Evolutionary conservation across 2,888 invertebrate species (phyloP).

Genomic region (Meta bourneti): DNA sequence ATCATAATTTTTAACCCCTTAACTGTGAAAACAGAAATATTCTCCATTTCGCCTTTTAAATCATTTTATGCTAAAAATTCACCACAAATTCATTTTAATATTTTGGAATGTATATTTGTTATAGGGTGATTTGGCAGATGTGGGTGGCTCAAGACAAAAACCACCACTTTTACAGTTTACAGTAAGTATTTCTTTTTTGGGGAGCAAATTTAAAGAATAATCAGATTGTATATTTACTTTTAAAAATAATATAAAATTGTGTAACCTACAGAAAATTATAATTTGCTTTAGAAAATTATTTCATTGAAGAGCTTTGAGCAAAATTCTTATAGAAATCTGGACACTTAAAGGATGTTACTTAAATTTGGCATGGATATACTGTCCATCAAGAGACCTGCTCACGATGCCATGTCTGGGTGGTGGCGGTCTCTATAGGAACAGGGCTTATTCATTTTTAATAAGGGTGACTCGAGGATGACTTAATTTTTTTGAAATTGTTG

Average conservation of each 20-base stretch:
- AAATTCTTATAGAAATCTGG: background rate
- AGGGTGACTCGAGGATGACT: no score
- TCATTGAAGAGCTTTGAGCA: background rate
- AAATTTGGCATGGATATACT: background rate
- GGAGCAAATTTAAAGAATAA: background rate
- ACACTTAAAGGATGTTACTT: background rate
- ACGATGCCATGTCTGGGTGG: no score
- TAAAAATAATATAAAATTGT: background rate
- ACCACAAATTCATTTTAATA: background rate
- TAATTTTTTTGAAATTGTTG: no score
- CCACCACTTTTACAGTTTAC: constrained; percentile 67
- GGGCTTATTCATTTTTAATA: no score
- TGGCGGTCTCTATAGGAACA: no score
- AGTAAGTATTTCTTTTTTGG: constrained; percentile 38
- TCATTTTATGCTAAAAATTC: no score
- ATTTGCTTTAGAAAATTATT: background rate
- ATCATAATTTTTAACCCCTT: no score
- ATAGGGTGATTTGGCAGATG: constrained; percentile 33
- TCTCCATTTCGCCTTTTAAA: no score
- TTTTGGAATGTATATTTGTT: background rate
- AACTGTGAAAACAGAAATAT: no score
- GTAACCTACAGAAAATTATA: no score
- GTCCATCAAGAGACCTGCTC: background rate
- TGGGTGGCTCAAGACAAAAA: constrained; percentile 48
- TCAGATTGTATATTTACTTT: background rate